Evolutionary conservation across 2,888 invertebrate genomes (phyloP).

Genomic region (Cantharis rustica): DNA sequence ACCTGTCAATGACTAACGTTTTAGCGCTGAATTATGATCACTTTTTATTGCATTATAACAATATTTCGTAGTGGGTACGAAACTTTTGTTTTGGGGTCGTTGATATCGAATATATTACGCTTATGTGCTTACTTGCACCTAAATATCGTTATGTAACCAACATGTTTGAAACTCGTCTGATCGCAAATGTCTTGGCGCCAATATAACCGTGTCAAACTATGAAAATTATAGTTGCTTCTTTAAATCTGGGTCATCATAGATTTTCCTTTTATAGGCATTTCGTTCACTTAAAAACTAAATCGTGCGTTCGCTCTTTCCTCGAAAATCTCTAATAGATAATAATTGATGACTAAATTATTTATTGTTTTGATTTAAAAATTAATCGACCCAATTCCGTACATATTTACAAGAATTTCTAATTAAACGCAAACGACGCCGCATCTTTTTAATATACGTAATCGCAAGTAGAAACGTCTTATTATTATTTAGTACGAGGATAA

Average conservation of each 20-base stretch:
- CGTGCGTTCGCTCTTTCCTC: neutral
- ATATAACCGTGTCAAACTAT: conserved; percentile 41
- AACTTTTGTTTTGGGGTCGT: neutral
- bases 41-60: neutral
- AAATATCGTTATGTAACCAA: conserved; percentile 17
- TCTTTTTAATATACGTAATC: neutral
- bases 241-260: conserved; percentile 41
- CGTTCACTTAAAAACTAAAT: conserved; percentile 26
- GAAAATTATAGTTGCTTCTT: conserved; percentile 41
- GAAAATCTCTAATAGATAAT: neutral
- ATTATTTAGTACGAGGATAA: conserved; percentile 5
- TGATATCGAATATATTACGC: neutral
- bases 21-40: conserved; percentile 10
- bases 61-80: neutral
- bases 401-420: neutral
- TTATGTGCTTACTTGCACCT: neutral
- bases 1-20: conserved; percentile 35
- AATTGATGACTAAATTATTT: neutral
- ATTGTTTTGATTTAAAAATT: neutral
- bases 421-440: neutral
- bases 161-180: conserved; percentile 12
- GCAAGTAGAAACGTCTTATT: neutral
- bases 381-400: neutral
- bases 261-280: conserved; percentile 34
- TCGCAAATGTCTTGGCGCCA: conserved; percentile 42